Evolutionary conservation across 2,797 vertebrate species (phyloP), one percentile per base, ranked within the genome.

Genomic region (Calcarius lapponicus): DNA sequence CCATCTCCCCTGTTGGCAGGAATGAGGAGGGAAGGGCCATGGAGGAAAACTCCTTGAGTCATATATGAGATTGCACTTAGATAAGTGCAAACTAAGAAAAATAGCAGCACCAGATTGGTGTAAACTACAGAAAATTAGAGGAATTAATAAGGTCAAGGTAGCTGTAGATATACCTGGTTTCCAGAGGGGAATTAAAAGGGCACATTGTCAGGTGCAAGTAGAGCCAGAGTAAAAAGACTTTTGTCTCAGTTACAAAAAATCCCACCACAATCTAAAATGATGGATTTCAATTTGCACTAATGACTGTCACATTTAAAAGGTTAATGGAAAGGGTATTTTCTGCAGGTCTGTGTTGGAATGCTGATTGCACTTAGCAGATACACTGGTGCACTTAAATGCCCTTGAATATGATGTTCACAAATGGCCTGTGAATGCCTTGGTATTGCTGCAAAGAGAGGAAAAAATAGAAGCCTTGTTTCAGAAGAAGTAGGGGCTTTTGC

Each of bases 241-340:
- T 56, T 86, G 67, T 38, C 51, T 79, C 54, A 29, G 20, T 66
- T 84, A 91, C 48, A 84, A 93, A 83, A 31, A 66, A 42, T 88
- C 50, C n/a, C 62, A 7, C 3, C 3, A 21, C 73, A 76, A 93
- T 92, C 88, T 84, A 32, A 95, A 92, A 75, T 62, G 43, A 92
- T 79, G 73, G 54, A 93, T 95, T 94, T 86, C 66, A 84, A 75
- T 90, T 95, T 86, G n/a, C 36, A 56, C 85, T 62, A 72, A 50
- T 48, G 62, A 50, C 73, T 69, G 58, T 76, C 86, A 76, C 2
- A 3, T 86, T 92, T 92, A 64, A 94, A 94, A 96, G 73, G 73
- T 95, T 93, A 95, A 95, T 86, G 70, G 86, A 88, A 90, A 84
- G 60, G 40, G 19, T 83, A 56, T 54, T 94, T 72, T 80, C 70